A percentile compares a stretch with the other conserved stretches of the same genome.
Conservation (phyloP, 2,113 vertebrate species). For the Myotis yumanensis region DNA sequence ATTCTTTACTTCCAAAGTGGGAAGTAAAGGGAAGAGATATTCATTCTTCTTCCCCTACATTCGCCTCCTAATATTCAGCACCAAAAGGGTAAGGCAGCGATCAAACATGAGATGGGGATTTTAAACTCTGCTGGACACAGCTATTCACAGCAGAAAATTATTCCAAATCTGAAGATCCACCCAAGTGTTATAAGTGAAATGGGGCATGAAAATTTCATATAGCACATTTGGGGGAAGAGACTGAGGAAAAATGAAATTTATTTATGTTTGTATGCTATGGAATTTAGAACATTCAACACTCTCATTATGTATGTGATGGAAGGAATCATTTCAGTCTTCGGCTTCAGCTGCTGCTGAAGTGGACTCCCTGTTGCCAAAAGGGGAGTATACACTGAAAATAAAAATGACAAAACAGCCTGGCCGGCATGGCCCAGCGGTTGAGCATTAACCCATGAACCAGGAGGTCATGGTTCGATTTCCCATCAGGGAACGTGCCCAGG, state of each 20-base stretch:
- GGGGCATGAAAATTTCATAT: background rate
- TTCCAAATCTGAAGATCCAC: rapidly evolving
- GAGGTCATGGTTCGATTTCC: too few relatives aligned
- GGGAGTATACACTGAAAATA: background rate
- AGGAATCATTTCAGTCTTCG: too few relatives aligned
- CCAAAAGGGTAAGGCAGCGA: background rate
- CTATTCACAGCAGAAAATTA: background rate
- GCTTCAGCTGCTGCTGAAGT: too few relatives aligned
- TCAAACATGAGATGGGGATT: background rate
- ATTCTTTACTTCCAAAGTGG: background rate
- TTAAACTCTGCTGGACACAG: background rate
- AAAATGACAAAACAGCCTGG: background rate
- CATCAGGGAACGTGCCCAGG: too few relatives aligned
- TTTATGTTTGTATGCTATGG: background rate
- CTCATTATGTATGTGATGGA: background rate
- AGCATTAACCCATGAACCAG: too few relatives aligned
- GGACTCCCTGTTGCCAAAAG: background rate
- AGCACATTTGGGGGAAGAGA: background rate
- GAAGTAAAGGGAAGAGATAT: background rate
- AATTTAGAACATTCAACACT: background rate
- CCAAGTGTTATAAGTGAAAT: background rate
- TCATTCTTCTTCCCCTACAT: rapidly evolving
- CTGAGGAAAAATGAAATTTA: background rate
- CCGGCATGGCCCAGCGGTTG: too few relatives aligned
- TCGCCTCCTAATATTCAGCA: background rate